A percentile compares a stretch with the other conserved stretches of the same genome.
Conservation (phyloP, 2,888 invertebrate genomes). For the Kryphioiulus occultus region DNA sequence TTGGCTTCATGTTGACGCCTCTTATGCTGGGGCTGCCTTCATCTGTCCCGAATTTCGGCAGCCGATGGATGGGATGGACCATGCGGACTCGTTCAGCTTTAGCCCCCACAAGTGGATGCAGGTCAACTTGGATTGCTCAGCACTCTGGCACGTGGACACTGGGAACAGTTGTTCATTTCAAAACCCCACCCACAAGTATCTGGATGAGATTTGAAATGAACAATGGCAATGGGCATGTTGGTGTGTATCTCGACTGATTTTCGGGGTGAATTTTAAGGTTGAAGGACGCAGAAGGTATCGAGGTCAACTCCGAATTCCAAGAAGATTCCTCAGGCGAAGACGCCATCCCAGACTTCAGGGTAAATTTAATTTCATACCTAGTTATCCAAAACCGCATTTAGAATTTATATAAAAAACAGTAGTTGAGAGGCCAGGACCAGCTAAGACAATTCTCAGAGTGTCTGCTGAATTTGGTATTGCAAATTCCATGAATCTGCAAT, state of each 20-base stretch:
- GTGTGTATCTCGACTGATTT: background rate
- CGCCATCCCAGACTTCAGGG: background rate
- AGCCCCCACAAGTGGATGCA: constrained; percentile 97
- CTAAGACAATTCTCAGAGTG: no score
- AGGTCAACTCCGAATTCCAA: background rate
- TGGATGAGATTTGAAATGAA: no score
- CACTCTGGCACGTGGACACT: constrained; percentile 76
- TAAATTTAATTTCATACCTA: no score
- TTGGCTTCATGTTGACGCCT: constrained; percentile 87
- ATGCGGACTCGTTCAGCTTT: constrained; percentile 88
- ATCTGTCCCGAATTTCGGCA: constrained; percentile 89
- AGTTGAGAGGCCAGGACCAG: no score
- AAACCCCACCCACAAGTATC: no score
- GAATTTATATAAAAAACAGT: no score
- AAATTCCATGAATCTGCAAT: no score
- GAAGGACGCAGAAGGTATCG: background rate
- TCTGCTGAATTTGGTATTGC: no score
- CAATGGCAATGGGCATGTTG: background rate
- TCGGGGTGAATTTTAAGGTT: background rate
- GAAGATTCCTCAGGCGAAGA: background rate
- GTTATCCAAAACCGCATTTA: no score
- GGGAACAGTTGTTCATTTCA: no score
- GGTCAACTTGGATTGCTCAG: constrained; percentile 94
- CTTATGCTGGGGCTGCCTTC: constrained; percentile 93
- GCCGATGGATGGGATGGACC: constrained; percentile 72